phyloP scores from a whole-genome alignment of 23 tunicate genomes.

The Aplidium turbinatum region DNA sequence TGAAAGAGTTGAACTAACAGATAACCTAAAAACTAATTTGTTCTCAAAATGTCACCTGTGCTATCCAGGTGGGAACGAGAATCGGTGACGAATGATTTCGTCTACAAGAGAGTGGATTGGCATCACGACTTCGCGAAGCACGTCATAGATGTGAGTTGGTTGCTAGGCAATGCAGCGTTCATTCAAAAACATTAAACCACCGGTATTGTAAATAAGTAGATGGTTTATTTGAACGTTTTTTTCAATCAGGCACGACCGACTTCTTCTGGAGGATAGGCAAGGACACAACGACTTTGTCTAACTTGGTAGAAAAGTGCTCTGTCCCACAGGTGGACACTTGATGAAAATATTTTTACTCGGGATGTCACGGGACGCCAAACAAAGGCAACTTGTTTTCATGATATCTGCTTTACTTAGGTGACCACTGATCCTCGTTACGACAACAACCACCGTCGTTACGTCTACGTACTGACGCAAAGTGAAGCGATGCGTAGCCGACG shows the following conservation, averaged over 20 bases:
- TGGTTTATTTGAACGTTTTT: too few species aligned
- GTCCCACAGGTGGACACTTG: too few species aligned
- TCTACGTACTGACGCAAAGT: conserved; percentile 93
- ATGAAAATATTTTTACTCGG: too few species aligned
- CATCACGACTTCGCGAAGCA: conserved; percentile 83
- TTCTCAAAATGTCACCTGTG: too few species aligned
- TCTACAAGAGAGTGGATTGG: conserved; percentile 76
- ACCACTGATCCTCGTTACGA: conserved; percentile 93
- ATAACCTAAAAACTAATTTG: too few species aligned
- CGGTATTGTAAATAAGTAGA: too few species aligned
- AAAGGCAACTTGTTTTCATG: not conserved
- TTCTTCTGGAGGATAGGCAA: too few species aligned
- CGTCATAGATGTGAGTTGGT: conserved; percentile 77
- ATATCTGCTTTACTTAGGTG: conserved; percentile 39
- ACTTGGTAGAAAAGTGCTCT: too few species aligned
- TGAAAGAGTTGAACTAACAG: too few species aligned
- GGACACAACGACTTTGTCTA: too few species aligned
- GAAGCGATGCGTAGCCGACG: conserved; percentile 65
- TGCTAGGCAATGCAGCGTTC: not conserved
- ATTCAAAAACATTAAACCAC: not conserved
- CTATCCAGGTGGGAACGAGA: conserved; percentile 74
- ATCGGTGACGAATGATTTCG: conserved; percentile 73
- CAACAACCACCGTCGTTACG: conserved; percentile 87
- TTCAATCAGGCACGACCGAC: too few species aligned
- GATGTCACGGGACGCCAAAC: too few species aligned